Conservation (phyloP, 2,888 invertebrate species). For the Argyresthia goedartella region DNA sequence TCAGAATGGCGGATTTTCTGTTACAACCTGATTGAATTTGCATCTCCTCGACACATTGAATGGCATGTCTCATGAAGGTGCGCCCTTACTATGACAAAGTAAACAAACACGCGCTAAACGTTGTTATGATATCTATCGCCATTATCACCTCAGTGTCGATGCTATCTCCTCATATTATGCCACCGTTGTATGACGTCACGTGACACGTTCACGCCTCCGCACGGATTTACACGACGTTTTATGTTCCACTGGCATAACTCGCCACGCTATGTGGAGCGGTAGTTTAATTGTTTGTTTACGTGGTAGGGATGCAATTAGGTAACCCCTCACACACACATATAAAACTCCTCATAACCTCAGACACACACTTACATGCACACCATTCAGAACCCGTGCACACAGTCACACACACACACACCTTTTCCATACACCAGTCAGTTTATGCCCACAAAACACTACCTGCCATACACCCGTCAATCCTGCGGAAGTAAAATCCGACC, state of each 20-base stretch:
- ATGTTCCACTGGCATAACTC: not conserved
- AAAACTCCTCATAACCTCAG: no score
- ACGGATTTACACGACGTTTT: not conserved
- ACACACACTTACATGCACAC: no score
- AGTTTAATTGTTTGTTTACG: not conserved
- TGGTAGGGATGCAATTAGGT: not conserved
- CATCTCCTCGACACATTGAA: not conserved
- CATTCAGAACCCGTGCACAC: no score
- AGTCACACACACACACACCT: no score
- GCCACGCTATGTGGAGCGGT: not conserved
- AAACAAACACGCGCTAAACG: constrained; percentile 26
- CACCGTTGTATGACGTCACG: constrained; percentile 14
- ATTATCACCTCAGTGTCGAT: constrained; percentile 12
- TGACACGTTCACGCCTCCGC: constrained; percentile 5
- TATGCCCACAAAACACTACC: no score
- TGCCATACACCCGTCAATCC: no score
- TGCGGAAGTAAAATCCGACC: no score
- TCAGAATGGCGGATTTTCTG: no score
- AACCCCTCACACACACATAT: not conserved
- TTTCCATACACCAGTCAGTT: no score
- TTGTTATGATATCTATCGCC: constrained; percentile 23
- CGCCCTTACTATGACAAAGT: constrained; percentile 19
- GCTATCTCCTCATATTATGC: constrained; percentile 16
- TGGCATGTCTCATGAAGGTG: not conserved
- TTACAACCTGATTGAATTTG: not conserved